Evolutionary conservation across 2,888 invertebrate genomes (phyloP).

Genomic region (Xiphydria camelus): DNA sequence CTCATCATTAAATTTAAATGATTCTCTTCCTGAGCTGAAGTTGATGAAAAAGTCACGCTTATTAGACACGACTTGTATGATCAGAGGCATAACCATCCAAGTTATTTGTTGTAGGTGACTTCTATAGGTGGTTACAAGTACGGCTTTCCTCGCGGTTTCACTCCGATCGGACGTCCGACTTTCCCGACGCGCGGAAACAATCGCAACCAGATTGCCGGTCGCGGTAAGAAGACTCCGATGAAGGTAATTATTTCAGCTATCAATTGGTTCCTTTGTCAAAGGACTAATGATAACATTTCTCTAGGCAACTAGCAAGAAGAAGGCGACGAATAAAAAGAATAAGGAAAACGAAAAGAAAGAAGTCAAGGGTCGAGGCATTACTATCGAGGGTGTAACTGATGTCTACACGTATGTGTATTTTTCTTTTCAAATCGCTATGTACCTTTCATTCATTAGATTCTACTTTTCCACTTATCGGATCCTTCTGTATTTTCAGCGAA

Average conservation of each 20-base stretch:
- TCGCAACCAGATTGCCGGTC: constrained; percentile 42
- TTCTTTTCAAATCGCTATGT: too few relatives aligned
- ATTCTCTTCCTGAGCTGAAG: too few relatives aligned
- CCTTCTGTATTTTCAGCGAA: too few relatives aligned
- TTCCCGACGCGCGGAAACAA: constrained; percentile 47
- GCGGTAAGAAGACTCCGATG: constrained; percentile 54
- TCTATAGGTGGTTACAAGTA: constrained; percentile 55
- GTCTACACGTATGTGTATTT: constrained; percentile 43
- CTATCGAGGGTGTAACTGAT: constrained; percentile 46
- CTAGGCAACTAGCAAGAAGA: constrained; percentile 53
- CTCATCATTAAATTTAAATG: too few relatives aligned
- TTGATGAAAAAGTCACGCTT: too few relatives aligned
- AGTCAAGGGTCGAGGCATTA: constrained; percentile 43
- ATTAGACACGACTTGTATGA: too few relatives aligned
- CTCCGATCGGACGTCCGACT: constrained; percentile 44
- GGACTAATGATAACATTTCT: constrained; percentile 17
- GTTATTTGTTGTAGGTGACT: constrained; percentile 46
- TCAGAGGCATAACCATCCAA: neutral
- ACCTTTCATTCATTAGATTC: too few relatives aligned
- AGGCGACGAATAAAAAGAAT: constrained; percentile 43
- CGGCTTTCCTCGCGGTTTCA: constrained; percentile 43
- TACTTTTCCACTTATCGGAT: too few relatives aligned
- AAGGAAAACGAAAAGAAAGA: constrained; percentile 50
- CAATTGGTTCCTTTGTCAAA: neutral
- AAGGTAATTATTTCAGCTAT: constrained; percentile 44